Evolutionary conservation across 2,113 vertebrate genomes (phyloP).

Genomic region (Xyliphius kryptos): DNA sequence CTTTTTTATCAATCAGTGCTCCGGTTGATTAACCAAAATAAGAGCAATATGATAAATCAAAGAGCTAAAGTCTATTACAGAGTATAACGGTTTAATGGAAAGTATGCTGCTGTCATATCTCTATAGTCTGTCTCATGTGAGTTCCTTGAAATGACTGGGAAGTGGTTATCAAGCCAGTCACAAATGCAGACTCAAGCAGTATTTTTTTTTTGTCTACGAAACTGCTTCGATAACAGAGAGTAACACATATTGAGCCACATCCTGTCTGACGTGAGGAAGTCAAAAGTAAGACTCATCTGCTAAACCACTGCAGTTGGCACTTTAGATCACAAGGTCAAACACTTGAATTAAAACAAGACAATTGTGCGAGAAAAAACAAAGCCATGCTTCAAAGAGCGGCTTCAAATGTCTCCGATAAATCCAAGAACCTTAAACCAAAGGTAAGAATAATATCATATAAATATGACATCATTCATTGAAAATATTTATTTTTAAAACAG

Average conservation of each 20-base stretch:
- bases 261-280: slow-evolving; percentile 67
- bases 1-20: background rate
- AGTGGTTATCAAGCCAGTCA: slow-evolving; percentile 33
- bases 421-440: slow-evolving; percentile 65
- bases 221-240: slow-evolving; percentile 46
- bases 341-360: slow-evolving; percentile 1
- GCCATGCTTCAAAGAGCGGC: slow-evolving; percentile 66
- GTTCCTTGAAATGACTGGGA: slow-evolving; percentile 50
- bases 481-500: too few relatives aligned
- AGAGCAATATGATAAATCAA: too few relatives aligned
- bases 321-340: slow-evolving; percentile 22
- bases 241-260: slow-evolving; percentile 60
- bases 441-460: slow-evolving; percentile 45
- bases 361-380: background rate
- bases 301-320: slow-evolving; percentile 24
- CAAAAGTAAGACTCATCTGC: slow-evolving; percentile 35
- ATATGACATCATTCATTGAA: too few relatives aligned
- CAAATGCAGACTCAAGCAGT: slow-evolving; percentile 56
- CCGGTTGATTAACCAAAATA: background rate
- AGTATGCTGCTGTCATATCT: background rate
- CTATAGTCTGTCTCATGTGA: background rate
- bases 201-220: slow-evolving; percentile 50
- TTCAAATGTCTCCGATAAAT: slow-evolving; percentile 67
- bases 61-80: too few relatives aligned
- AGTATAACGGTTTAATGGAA: background rate